Evolutionary conservation across 2,888 invertebrate species (phyloP).

Genomic region (Apomyelois bistriatella): DNA sequence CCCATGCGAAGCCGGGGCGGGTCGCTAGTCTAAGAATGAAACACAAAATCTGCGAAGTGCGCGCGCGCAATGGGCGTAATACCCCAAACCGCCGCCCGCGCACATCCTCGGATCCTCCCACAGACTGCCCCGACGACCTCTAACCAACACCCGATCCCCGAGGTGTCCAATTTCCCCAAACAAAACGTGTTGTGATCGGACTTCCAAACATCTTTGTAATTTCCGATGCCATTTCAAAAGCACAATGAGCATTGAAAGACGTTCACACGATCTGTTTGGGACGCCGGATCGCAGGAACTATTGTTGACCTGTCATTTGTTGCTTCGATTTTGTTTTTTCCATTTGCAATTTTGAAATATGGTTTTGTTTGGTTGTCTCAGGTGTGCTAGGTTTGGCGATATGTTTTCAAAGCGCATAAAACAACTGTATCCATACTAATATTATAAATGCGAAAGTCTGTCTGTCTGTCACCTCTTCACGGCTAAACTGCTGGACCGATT

Average conservation of each 20-base stretch:
- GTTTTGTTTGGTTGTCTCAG: background rate
- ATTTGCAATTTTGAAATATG: conserved; percentile 2
- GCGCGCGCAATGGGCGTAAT: conserved; percentile 2
- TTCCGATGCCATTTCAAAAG: background rate
- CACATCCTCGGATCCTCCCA: background rate
- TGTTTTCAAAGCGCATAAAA: too few relatives aligned
- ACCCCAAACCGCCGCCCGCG: background rate
- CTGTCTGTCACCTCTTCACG: too few relatives aligned
- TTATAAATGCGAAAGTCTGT: too few relatives aligned
- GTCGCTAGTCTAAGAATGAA: too few relatives aligned
- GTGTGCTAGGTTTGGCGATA: background rate
- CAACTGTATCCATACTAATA: too few relatives aligned
- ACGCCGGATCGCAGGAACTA: background rate
- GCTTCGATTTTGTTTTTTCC: background rate
- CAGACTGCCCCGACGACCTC: background rate
- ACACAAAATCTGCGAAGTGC: too few relatives aligned
- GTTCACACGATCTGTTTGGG: conserved; percentile 14
- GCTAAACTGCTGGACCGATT: too few relatives aligned
- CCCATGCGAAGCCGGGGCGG: too few relatives aligned
- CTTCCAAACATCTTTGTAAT: conserved; percentile 1
- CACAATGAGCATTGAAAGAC: background rate
- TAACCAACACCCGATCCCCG: conserved; percentile 1
- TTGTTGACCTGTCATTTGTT: conserved; percentile 4
- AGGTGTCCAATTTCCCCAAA: conserved; percentile 1
- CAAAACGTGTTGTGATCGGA: conserved; percentile 13